These are phyloP conservation scores for Aspiorhynchus laticeps DNA, from an alignment of 2,113 vertebrate species.

Conservation along the genomic window DNA sequence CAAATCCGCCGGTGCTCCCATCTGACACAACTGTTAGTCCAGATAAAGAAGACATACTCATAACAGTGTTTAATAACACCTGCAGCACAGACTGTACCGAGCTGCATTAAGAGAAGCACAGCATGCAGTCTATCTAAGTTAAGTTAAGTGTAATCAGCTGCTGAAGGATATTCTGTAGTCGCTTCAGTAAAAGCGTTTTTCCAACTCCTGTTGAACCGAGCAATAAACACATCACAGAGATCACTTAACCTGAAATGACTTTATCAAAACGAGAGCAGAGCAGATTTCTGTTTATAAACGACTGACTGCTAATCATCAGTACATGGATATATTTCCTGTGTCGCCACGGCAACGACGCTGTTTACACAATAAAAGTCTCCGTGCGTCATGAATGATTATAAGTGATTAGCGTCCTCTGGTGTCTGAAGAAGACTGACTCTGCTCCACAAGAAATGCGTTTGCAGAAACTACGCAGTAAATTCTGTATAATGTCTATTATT, in stretches of 20 bases:
- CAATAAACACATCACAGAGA: slow-evolving; percentile 75
- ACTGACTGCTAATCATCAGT: background rate
- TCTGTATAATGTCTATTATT: no score
- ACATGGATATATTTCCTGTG: background rate
- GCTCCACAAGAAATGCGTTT: no score
- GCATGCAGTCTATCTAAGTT: background rate
- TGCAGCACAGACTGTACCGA: background rate
- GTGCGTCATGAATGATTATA: background rate
- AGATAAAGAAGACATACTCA: slow-evolving; percentile 53
- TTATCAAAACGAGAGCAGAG: background rate
- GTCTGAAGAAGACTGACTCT: background rate
- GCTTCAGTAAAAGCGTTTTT: slow-evolving; percentile 86
- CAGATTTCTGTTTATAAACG: no score
- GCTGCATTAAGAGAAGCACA: background rate
- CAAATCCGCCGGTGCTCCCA: slow-evolving; percentile 69
- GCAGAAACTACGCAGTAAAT: no score
- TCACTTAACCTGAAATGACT: background rate
- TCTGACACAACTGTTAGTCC: slow-evolving; percentile 76
- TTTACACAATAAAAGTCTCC: slow-evolving; percentile 32
- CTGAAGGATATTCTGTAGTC: slow-evolving; percentile 89
- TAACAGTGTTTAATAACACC: no score
- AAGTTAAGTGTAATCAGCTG: background rate
- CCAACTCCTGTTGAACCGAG: slow-evolving; percentile 85
- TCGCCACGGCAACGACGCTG: background rate
- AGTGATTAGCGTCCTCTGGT: background rate